Percentiles rank a stretch among this genome's conserved stretches.
These are phyloP conservation scores for Lophius piscatorius DNA, from an alignment of 2,113 vertebrate species.

Conservation along the genomic window DNA sequence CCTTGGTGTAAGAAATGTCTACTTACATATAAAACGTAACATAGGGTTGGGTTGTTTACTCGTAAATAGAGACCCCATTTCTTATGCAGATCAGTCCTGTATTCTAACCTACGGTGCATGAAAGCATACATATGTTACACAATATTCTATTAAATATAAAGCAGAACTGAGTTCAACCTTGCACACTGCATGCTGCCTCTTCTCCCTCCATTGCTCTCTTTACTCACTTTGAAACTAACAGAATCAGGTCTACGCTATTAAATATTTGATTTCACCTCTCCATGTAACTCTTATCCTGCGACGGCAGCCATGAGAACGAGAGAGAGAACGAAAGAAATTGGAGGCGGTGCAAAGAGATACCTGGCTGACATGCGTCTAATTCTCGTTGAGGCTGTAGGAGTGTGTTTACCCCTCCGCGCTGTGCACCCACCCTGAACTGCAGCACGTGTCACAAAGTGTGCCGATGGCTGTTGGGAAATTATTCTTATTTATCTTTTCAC, in stretches of 20 bases:
- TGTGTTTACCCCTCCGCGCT: constrained; percentile 14
- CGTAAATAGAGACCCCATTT: not conserved
- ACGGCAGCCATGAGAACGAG: constrained; percentile 28
- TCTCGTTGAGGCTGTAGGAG: constrained; percentile 1
- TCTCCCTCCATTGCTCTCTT: constrained; percentile 29
- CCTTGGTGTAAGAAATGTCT: too few relatives aligned
- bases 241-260: constrained; percentile 48
- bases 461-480: not conserved
- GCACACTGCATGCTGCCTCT: constrained; percentile 15
- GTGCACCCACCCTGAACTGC: not conserved
- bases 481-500: constrained; percentile 16
- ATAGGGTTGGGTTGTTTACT: not conserved
- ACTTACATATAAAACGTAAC: too few relatives aligned
- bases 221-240: constrained; percentile 59
- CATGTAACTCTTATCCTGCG: constrained; percentile 48
- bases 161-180: constrained; percentile 24
- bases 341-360: constrained; percentile 16
- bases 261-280: constrained; percentile 59
- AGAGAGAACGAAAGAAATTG: constrained; percentile 15
- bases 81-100: not conserved
- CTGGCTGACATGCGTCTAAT: constrained; percentile 36
- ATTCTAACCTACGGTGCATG: not conserved
- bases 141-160: constrained; percentile 15
- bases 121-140: not conserved
- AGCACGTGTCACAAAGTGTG: not conserved